A percentile compares a stretch with the other conserved stretches of the same genome.
Evolutionary conservation across 2,888 invertebrate genomes (phyloP).

Genomic region (Nudaria mundana): DNA sequence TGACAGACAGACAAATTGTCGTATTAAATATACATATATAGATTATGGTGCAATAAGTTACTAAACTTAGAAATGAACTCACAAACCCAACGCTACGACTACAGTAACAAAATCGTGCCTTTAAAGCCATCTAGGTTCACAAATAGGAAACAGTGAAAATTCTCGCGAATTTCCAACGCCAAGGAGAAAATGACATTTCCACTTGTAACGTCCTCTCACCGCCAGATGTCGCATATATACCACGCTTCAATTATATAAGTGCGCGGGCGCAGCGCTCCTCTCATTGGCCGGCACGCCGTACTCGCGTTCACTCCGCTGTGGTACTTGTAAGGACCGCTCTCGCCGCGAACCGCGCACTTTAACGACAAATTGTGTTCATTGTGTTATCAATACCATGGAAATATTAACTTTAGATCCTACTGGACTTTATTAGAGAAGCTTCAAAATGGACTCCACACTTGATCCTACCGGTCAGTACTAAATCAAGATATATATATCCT

Average conservation of each 20-base stretch:
- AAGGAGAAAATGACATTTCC: slow-evolving; percentile 41
- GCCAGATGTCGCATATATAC: slow-evolving; percentile 56
- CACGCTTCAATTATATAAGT: slow-evolving; percentile 67
- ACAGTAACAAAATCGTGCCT: too few species aligned
- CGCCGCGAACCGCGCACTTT: slow-evolving; percentile 45
- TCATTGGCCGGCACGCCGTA: slow-evolving; percentile 64
- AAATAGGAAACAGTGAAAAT: not conserved
- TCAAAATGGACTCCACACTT: slow-evolving; percentile 58
- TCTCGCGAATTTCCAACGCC: slow-evolving; percentile 1
- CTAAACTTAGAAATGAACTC: too few species aligned
- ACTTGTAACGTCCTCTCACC: slow-evolving; percentile 53
- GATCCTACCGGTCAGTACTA: slow-evolving; percentile 72
- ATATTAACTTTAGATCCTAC: slow-evolving; percentile 71
- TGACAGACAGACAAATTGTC: too few species aligned
- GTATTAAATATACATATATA: too few species aligned
- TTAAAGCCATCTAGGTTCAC: slow-evolving; percentile 1
- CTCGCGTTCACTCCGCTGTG: slow-evolving; percentile 57
- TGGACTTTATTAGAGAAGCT: slow-evolving; percentile 64
- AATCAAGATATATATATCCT: slow-evolving; percentile 38
- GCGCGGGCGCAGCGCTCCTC: slow-evolving; percentile 46
- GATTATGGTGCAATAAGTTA: too few species aligned
- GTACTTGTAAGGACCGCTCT: slow-evolving; percentile 25
- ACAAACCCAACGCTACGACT: too few species aligned
- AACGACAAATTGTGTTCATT: slow-evolving; percentile 51
- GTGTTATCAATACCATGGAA: slow-evolving; percentile 74